A percentile compares a stretch with the other conserved stretches of the same genome.
These are phyloP conservation scores for Microhierax caerulescens DNA, from an alignment of 2,797 vertebrate genomes.

Conservation along the genomic window DNA sequence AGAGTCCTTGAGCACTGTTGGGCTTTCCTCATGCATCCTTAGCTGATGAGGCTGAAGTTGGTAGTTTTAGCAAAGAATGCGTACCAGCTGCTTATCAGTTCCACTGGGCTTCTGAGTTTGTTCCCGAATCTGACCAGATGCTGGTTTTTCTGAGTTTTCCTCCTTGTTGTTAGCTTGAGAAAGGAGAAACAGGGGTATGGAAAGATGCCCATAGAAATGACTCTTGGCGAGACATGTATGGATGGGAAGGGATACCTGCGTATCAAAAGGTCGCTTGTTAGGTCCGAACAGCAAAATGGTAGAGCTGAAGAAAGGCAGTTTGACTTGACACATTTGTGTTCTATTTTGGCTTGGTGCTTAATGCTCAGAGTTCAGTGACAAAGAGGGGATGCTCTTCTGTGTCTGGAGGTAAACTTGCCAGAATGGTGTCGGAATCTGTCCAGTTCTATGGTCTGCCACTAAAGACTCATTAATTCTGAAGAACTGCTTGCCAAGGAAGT, in stretches of 20 bases:
- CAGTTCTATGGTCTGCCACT: not conserved
- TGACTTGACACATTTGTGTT: not conserved
- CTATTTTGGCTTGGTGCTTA: not conserved
- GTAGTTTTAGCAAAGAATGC: not conserved
- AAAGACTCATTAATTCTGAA: not conserved
- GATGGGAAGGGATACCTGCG: not conserved
- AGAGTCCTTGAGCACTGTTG: not conserved
- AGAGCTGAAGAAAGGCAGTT: not conserved
- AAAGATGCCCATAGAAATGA: not conserved
- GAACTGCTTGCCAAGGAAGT: not conserved
- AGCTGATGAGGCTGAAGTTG: not conserved
- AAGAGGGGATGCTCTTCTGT: not conserved
- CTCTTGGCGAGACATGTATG: not conserved
- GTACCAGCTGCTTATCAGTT: not conserved
- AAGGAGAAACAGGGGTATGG: not conserved
- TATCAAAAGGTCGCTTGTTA: not conserved
- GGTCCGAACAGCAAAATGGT: not conserved
- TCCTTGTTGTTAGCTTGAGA: not conserved
- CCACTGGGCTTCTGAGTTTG: not conserved
- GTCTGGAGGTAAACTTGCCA: not conserved
- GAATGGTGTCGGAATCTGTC: not conserved
- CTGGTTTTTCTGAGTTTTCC: not conserved
- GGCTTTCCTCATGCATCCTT: not conserved
- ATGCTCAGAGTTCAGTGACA: not conserved
- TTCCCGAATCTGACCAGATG: not conserved